Conservation (phyloP, 2,888 invertebrate genomes). For the Stramonita haemastoma region DNA sequence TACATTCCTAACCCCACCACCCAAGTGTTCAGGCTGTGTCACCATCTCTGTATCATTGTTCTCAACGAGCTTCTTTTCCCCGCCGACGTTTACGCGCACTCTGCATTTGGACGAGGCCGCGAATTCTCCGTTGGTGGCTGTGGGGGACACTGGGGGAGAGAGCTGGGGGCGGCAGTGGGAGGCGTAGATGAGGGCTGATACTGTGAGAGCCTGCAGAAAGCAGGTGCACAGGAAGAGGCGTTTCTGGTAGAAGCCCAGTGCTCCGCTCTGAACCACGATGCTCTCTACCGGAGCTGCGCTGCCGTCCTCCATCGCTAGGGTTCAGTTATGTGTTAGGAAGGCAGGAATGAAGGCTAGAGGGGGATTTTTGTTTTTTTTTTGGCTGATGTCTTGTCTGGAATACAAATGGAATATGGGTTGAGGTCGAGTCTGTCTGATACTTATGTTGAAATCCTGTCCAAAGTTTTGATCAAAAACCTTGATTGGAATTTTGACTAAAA, state of each 20-base stretch:
- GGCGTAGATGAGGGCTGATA: constrained; percentile 57
- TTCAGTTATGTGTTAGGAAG: too few relatives aligned
- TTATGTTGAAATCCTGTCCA: too few relatives aligned
- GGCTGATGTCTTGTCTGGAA: background rate
- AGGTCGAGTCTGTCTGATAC: too few relatives aligned
- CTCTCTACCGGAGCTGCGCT: constrained; percentile 65
- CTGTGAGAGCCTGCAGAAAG: constrained; percentile 59
- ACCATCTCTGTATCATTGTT: background rate
- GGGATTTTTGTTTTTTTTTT: background rate
- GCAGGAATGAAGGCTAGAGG: background rate
- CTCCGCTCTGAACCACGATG: constrained; percentile 62
- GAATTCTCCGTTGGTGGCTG: constrained; percentile 36
- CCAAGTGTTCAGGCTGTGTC: too few relatives aligned
- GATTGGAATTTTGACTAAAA: too few relatives aligned
- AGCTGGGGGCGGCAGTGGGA: constrained; percentile 52
- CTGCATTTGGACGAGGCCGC: background rate
- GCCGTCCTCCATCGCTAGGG: constrained; percentile 55
- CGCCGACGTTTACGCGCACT: background rate
- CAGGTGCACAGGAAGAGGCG: constrained; percentile 59
- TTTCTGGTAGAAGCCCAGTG: constrained; percentile 68
- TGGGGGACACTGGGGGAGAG: constrained; percentile 42
- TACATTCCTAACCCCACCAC: background rate
- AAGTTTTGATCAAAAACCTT: too few relatives aligned
- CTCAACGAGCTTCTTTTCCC: background rate
- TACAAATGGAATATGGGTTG: too few relatives aligned